Conservation (phyloP, 2,888 invertebrate genomes). For the Synanthedon andrenaeformis region DNA sequence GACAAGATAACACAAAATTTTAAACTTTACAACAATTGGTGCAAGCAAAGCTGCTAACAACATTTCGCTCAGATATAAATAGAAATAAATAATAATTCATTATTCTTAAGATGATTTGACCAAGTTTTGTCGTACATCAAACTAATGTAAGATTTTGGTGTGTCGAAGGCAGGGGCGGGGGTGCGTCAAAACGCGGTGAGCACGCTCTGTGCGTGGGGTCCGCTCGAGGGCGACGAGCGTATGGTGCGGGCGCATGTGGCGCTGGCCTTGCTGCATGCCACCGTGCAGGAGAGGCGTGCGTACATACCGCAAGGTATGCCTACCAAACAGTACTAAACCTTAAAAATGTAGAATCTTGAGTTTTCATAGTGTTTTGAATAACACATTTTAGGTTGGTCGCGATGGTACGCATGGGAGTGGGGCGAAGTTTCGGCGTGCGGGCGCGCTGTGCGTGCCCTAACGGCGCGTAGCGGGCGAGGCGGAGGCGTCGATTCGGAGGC, state of each 20-base stretch:
- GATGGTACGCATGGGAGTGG: constrained; percentile 62
- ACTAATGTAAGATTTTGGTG: too few relatives aligned
- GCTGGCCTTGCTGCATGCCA: constrained; percentile 88
- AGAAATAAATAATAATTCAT: too few relatives aligned
- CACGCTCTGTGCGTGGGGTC: constrained; percentile 78
- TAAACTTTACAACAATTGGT: too few relatives aligned
- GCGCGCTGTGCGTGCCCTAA: constrained; percentile 15
- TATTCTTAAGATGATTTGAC: too few relatives aligned
- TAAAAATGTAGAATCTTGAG: too few relatives aligned
- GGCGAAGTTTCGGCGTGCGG: constrained; percentile 39
- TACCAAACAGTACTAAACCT: neutral
- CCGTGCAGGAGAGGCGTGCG: constrained; percentile 90
- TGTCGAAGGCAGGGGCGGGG: constrained; percentile 80
- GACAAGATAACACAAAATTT: too few relatives aligned
- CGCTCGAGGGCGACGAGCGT: constrained; percentile 18
- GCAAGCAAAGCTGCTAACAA: too few relatives aligned
- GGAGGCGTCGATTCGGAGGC: constrained; percentile 7
- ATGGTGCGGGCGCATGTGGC: constrained; percentile 70
- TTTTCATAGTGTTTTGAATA: neutral
- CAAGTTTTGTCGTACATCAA: too few relatives aligned
- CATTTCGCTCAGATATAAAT: too few relatives aligned
- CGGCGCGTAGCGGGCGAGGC: constrained; percentile 2
- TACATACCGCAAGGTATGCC: constrained; percentile 84
- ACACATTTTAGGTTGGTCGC: constrained; percentile 47
- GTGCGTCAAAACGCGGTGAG: constrained; percentile 83